phyloP scores from a whole-genome alignment of 2,888 invertebrate species.

The Drosophila conformis region DNA sequence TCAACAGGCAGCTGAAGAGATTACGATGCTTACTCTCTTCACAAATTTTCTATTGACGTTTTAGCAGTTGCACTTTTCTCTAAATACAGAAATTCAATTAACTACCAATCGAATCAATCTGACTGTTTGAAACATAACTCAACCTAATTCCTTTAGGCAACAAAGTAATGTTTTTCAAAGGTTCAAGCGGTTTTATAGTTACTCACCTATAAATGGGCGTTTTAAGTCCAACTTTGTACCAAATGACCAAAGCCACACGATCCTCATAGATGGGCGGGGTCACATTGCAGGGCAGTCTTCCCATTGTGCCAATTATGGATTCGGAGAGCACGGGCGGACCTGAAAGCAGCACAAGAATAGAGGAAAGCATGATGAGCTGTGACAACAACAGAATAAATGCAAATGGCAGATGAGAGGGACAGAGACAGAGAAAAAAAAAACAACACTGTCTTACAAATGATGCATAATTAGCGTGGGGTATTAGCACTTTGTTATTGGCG shows the following conservation, averaged over 20 bases:
- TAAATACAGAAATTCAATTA: neutral
- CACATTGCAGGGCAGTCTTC: constrained; percentile 84
- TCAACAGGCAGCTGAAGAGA: neutral
- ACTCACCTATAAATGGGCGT: constrained; percentile 85
- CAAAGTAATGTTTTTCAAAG: neutral
- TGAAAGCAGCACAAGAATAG: constrained; percentile 63
- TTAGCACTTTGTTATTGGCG: constrained; percentile 79
- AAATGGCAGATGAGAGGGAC: constrained; percentile 1
- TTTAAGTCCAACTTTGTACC: constrained; percentile 85
- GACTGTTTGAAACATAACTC: neutral
- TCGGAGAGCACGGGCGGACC: constrained; percentile 84
- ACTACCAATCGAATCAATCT: neutral
- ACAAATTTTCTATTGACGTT: neutral
- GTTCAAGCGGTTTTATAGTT: neutral
- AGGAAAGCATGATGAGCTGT: constrained; percentile 52
- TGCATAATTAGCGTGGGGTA: constrained; percentile 78
- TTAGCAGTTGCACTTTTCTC: neutral
- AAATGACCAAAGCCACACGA: constrained; percentile 85
- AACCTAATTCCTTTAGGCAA: neutral
- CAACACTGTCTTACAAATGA: constrained; percentile 70
- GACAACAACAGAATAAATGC: constrained; percentile 35
- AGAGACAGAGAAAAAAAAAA: constrained; percentile 17
- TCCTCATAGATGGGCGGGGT: constrained; percentile 84
- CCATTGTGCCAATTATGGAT: constrained; percentile 84
- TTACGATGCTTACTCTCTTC: neutral